Conservation (phyloP, 2,113 vertebrate species). For the Corythoichthys haematopterus region DNA sequence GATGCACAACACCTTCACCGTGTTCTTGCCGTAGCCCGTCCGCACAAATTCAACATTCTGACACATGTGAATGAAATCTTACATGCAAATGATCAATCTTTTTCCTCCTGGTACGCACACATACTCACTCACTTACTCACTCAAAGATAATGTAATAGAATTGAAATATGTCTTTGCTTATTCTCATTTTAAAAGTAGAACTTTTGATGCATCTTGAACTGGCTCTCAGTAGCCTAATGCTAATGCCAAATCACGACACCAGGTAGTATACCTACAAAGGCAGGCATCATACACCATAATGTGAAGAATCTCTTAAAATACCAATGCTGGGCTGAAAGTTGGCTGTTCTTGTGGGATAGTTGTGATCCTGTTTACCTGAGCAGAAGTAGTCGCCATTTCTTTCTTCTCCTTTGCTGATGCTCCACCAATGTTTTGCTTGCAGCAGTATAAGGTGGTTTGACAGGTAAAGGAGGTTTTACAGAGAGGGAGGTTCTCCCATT, state of each 20-base stretch:
- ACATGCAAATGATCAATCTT: not conserved
- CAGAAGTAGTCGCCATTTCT: slow-evolving; percentile 53
- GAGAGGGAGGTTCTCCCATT: slow-evolving; percentile 33
- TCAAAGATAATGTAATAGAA: not conserved
- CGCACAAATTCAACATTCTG: slow-evolving; percentile 86
- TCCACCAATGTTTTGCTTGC: not conserved
- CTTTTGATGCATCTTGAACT: too few relatives aligned
- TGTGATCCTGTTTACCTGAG: slow-evolving; percentile 52
- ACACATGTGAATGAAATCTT: slow-evolving; percentile 11
- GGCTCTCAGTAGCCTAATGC: too few relatives aligned
- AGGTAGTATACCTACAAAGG: not conserved
- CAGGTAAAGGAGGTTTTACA: slow-evolving; percentile 35
- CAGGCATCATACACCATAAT: not conserved
- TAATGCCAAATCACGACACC: too few relatives aligned
- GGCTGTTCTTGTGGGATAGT: not conserved
- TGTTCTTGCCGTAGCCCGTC: slow-evolving; percentile 90
- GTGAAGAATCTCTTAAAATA: not conserved
- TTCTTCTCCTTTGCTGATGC: slow-evolving; percentile 6
- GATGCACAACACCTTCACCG: slow-evolving; percentile 83
- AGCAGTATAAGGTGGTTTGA: not conserved
- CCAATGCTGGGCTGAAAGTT: not conserved
- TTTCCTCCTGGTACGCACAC: not conserved
- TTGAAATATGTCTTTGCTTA: too few relatives aligned
- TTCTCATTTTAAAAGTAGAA: too few relatives aligned
- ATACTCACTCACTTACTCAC: too few relatives aligned